Evolutionary conservation across 2,888 invertebrate genomes (phyloP).

Genomic region (Noctua comes): DNA sequence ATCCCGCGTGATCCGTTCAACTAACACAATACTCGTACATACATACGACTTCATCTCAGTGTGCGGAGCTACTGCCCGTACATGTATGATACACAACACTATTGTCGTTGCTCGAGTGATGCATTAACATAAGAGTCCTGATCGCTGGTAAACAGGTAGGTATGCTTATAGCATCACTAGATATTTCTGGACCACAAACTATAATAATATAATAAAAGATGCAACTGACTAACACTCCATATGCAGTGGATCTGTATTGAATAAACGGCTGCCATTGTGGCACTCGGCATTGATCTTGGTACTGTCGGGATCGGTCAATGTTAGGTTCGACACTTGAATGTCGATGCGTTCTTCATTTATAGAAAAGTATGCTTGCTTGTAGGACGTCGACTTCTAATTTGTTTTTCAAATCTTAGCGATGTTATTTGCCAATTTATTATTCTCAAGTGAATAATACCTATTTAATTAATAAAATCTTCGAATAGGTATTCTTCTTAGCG

Average conservation of each 20-base stretch:
- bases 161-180: neutral
- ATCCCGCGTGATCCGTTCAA: too few relatives aligned
- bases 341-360: neutral
- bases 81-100: neutral
- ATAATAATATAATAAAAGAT: neutral
- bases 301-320: conserved; percentile 9
- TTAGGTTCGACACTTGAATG: neutral
- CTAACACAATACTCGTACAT: too few relatives aligned
- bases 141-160: neutral
- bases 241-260: conserved; percentile 35
- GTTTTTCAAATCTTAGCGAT: neutral
- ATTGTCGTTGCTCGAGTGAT: neutral
- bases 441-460: too few relatives aligned
- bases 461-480: too few relatives aligned
- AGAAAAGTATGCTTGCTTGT: neutral
- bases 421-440: neutral
- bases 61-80: too few relatives aligned
- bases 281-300: conserved; percentile 45
- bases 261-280: conserved; percentile 39
- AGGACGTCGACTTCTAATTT: neutral
- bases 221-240: conserved; percentile 1
- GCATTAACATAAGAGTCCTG: neutral
- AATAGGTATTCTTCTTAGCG: neutral
- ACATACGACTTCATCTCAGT: too few relatives aligned
- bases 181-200: neutral